phyloP scores from a whole-genome alignment of 2,888 invertebrate genomes.

The Copidosoma aretas region DNA sequence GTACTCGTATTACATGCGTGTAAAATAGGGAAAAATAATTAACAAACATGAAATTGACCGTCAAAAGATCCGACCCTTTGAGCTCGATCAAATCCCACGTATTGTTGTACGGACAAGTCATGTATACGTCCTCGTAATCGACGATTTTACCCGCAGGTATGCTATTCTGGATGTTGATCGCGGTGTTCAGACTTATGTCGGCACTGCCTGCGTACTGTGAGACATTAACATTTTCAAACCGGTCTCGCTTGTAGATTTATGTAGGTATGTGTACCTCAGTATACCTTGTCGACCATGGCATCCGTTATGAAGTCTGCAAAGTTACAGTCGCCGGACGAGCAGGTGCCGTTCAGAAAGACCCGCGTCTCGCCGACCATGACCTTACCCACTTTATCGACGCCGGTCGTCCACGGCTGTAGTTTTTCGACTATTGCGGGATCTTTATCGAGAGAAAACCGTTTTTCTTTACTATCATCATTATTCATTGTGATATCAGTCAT shows the following conservation, averaged over 20 bases:
- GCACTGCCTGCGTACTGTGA: constrained; percentile 65
- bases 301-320: constrained; percentile 78
- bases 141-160: constrained; percentile 70
- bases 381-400: constrained; percentile 66
- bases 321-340: constrained; percentile 73
- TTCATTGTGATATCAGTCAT: too few relatives aligned
- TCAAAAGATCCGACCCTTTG: constrained; percentile 69
- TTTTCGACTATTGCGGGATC: constrained; percentile 69
- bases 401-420: constrained; percentile 68
- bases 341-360: constrained; percentile 68
- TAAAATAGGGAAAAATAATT: constrained; percentile 22
- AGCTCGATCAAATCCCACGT: constrained; percentile 75
- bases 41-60: constrained; percentile 59
- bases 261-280: too few relatives aligned
- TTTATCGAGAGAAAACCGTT: constrained; percentile 48
- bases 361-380: constrained; percentile 68
- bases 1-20: too few relatives aligned
- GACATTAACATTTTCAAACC: neutral
- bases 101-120: constrained; percentile 80
- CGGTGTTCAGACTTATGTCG: constrained; percentile 72
- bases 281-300: constrained; percentile 72
- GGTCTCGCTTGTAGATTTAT: too few relatives aligned
- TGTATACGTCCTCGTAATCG: constrained; percentile 73
- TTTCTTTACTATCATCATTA: neutral
- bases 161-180: constrained; percentile 74